Base-by-base conservation (phyloP, 2,113 vertebrate species). In the Galeopterus variegatus region DNA sequence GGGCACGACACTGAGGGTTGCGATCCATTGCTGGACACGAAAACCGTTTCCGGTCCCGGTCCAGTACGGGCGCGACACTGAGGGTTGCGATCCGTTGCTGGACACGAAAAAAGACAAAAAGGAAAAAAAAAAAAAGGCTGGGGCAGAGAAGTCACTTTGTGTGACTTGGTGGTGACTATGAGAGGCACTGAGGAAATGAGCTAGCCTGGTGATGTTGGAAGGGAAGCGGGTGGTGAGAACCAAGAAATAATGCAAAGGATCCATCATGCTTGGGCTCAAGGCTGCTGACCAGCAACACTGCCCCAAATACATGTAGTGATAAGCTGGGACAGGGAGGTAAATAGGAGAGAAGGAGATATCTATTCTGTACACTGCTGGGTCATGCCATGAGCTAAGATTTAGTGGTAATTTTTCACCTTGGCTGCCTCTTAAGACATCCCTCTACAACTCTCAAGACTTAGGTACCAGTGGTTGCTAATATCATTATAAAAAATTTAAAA, bases 271-370 rank as follows among this genome's bases (percentile, higher is more conserved):
- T 72, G 31, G 54, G 9, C 5, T 70, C 10, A 13, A 54, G 69
- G 17, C 18, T 31, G 1, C 28, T n/a, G 33, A 77, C 50, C 10
- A 56, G 45, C 45, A 77, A 26, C 13, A 5, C 9, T 3, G 8
- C 2, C 45, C 21, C 4, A 5, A 10, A n/a, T 1, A 33, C 23
- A 36, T 6, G 18, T 28, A 73, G 28, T 52, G 19, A 64, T 4
- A 18, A 33, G 11, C 50, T 15, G 24, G 41, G 52, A 7, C 41
- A 28, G 11, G 6, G 21, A 56, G 15, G 8, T 48, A 14, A 54
- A 41, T 3, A n/a, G 31, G 45, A 26, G 17, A 21, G 23, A 21
- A 41, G 8, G 24, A n/a, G 2, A 4, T 3, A 0, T 2, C 23
- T 82, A 2, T 10, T 9, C 14, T n/a, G 8, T 18, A 15, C 4